phyloP scores from a whole-genome alignment of 2,888 invertebrate species.

The Lysandra bellargus region DNA sequence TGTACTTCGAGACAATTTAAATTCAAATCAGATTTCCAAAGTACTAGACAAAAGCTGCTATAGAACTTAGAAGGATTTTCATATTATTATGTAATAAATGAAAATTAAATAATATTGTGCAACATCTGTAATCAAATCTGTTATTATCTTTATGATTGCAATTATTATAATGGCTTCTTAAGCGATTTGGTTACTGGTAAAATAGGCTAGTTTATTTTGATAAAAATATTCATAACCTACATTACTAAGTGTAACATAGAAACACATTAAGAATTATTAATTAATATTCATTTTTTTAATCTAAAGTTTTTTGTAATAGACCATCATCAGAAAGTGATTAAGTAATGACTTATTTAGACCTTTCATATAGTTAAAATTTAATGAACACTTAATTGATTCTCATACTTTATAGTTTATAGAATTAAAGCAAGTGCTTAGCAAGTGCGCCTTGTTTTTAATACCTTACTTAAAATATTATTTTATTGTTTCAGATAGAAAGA shows the following conservation, averaged over 20 bases:
- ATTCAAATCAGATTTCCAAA: neutral
- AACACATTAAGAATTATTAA: neutral
- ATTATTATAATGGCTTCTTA: neutral
- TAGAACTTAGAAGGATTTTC: neutral
- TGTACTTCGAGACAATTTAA: neutral
- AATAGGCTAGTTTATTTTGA: neutral
- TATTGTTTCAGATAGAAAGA: constrained; percentile 39
- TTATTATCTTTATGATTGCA: neutral
- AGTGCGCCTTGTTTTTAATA: neutral
- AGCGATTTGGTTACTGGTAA: neutral
- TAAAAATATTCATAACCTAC: neutral
- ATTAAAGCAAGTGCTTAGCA: neutral
- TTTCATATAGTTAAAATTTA: neutral
- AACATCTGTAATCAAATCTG: neutral
- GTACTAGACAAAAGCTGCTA: neutral
- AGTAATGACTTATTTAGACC: neutral
- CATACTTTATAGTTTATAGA: neutral
- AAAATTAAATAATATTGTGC: constrained; percentile 3
- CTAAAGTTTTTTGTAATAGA: neutral
- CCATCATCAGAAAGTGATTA: neutral
- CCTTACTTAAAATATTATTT: neutral
- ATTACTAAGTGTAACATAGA: neutral
- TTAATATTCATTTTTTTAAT: neutral
- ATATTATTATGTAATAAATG: neutral
- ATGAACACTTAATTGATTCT: neutral